phyloP scores from a whole-genome alignment of 2,797 vertebrate genomes.

The Parauchenoglanis ngamensis region DNA sequence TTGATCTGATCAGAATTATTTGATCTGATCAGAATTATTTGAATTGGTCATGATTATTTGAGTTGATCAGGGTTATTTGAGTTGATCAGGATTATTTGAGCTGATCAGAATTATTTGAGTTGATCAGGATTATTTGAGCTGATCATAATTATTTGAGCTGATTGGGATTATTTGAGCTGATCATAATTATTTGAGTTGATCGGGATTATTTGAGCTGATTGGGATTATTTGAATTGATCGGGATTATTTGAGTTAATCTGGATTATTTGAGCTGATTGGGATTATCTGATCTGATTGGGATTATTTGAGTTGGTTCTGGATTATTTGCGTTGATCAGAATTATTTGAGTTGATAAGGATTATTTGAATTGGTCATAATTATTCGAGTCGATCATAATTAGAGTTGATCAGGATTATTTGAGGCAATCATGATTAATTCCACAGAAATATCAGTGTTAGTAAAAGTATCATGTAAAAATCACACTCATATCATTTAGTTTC shows the following conservation, averaged over 20 bases:
- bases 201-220: neutral
- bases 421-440: neutral
- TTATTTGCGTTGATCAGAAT: neutral
- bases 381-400: neutral
- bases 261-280: neutral
- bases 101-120: neutral
- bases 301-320: neutral
- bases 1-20: neutral
- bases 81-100: neutral
- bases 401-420: neutral
- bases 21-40: neutral
- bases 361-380: neutral
- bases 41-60: neutral
- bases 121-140: neutral
- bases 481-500: neutral
- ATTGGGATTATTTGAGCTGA: neutral
- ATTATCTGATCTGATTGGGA: neutral
- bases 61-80: neutral
- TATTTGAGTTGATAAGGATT: neutral
- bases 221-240: neutral
- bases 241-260: neutral
- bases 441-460: neutral
- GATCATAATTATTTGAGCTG: neutral
- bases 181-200: neutral
- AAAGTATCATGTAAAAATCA: neutral